Conservation (phyloP, 2,113 vertebrate genomes). For the Daboia siamensis region DNA sequence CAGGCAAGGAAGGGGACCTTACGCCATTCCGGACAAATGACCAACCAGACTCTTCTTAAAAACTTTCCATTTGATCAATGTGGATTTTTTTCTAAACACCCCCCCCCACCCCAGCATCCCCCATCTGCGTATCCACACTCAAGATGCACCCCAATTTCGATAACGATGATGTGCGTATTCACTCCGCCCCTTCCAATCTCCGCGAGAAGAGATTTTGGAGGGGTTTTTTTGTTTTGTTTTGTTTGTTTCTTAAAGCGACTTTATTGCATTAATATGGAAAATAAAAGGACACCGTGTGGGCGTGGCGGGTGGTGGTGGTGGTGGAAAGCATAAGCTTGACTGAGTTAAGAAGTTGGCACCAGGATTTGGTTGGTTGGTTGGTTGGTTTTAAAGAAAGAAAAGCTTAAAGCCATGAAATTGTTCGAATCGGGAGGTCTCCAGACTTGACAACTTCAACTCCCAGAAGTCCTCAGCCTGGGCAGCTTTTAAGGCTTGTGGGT, state of each 20-base stretch:
- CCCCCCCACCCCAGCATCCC: slow-evolving; percentile 38
- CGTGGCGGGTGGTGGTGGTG: not conserved
- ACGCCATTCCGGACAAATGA: not conserved
- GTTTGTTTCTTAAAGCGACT: slow-evolving; percentile 55
- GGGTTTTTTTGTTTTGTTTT: too few relatives aligned
- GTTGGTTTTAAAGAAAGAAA: slow-evolving; percentile 50
- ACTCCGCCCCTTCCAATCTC: not conserved
- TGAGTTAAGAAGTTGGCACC: slow-evolving; percentile 35
- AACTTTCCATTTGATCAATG: slow-evolving; percentile 40
- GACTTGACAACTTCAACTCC: not conserved
- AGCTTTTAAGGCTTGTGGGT: not conserved
- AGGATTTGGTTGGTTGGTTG: slow-evolving; percentile 35
- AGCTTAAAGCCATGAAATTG: slow-evolving; percentile 71
- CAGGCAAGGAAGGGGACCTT: not conserved
- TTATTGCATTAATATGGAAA: slow-evolving; percentile 76
- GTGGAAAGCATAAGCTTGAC: slow-evolving; percentile 65
- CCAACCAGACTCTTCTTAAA: not conserved
- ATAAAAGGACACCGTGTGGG: slow-evolving; percentile 43
- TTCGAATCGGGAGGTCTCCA: slow-evolving; percentile 35
- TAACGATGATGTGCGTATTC: not conserved
- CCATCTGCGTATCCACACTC: slow-evolving; percentile 21
- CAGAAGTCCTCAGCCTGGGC: not conserved
- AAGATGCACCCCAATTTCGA: not conserved
- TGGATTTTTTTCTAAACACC: slow-evolving; percentile 47
- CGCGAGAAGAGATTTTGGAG: slow-evolving; percentile 76